These are phyloP conservation scores for Megaceryle torquata DNA, from an alignment of 2,113 vertebrate genomes.

Conservation along the genomic window DNA sequence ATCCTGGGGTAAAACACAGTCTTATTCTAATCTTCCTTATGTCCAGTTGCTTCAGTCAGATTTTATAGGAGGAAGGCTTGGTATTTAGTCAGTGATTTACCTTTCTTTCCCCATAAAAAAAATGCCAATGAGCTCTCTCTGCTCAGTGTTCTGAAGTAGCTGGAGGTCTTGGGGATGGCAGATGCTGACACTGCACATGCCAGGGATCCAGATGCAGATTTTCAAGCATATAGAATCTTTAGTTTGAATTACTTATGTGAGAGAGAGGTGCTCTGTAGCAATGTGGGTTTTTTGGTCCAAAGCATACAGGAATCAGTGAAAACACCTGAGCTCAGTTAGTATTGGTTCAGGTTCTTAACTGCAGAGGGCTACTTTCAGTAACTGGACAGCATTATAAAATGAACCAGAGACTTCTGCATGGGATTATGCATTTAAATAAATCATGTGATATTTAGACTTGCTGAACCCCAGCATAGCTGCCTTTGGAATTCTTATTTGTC, in stretches of 20 bases:
- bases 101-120: background rate
- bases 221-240: background rate
- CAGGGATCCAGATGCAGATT: background rate
- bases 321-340: background rate
- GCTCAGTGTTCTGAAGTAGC: background rate
- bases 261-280: background rate
- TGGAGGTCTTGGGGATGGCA: background rate
- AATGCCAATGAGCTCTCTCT: background rate
- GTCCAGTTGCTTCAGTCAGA: background rate
- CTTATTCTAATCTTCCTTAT: background rate
- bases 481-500: background rate
- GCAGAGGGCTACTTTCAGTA: background rate
- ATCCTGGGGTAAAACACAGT: background rate
- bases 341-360: background rate
- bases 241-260: background rate
- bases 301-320: background rate
- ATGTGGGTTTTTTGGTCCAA: background rate
- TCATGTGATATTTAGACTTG: background rate
- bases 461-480: background rate
- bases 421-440: background rate
- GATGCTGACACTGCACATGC: background rate
- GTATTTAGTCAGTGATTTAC: background rate
- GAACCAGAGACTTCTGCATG: background rate
- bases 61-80: background rate
- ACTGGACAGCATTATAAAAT: background rate